Percentiles rank a stretch among this genome's conserved stretches.
These are phyloP conservation scores for Syndactyla subalaris DNA, from an alignment of 2,797 vertebrate genomes.

Conservation along the genomic window DNA sequence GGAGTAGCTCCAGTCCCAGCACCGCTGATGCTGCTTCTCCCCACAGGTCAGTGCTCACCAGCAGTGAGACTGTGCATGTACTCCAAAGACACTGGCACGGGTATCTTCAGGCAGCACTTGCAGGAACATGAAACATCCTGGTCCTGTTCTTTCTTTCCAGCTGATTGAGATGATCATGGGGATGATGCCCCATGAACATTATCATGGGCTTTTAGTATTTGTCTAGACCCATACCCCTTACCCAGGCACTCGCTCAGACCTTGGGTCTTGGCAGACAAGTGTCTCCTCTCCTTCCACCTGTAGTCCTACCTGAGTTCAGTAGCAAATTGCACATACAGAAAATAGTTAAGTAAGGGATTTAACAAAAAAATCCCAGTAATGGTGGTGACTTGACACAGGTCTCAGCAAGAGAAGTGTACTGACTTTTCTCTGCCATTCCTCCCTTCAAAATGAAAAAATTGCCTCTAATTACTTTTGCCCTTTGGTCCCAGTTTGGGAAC, in stretches of 20 bases:
- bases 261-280: neutral
- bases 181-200: rapidly evolving
- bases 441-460: neutral
- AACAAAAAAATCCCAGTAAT: neutral
- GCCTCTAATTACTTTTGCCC: neutral
- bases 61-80: neutral
- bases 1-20: neutral
- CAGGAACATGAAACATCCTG: neutral
- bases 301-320: neutral
- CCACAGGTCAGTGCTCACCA: neutral
- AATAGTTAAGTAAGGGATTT: neutral
- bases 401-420: neutral
- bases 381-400: neutral
- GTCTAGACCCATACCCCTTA: neutral
- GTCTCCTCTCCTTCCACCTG: neutral
- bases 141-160: neutral
- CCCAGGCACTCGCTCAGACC: neutral
- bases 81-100: neutral
- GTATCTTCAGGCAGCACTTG: neutral
- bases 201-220: neutral
- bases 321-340: neutral
- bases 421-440: neutral
- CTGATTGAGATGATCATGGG: neutral
- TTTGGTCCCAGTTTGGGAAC: neutral
- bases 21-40: neutral